Evolutionary conservation across 2,888 invertebrate genomes (phyloP), one percentile per base, ranked within the genome.

Genomic region (Sipha maydis): DNA sequence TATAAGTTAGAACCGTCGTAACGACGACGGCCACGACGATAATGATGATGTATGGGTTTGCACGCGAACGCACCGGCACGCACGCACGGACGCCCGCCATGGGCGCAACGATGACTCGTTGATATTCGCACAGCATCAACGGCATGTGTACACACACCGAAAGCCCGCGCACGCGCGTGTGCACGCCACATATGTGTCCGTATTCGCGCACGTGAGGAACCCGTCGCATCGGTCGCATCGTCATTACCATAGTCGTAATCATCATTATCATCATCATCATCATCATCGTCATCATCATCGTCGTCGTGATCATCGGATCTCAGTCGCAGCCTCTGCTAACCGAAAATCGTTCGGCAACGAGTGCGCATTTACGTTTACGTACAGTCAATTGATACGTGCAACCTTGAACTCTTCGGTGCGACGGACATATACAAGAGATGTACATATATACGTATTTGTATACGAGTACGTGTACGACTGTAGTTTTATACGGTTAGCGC

Each of bases 401-500:
- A 67, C 88, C 88, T 88, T 88, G 88, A 88, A 88, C 88, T 88
- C 88, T 82, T 5, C 61, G 61, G n/a, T 67, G 41, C 83, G 73
- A 71, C 83, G 71, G 54, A 54, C 71, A 82, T 25, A 61, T 25
- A 25, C 21, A 56, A 48, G 1, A 14, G 1, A 25, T 25, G 34
- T 82, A n/a, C 34, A 17, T 9, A 9, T 54, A 48, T 31, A 8
- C 21, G 77, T 31, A 34, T 4, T 3, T 34, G 34, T 34, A 34
- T 4, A 34, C 34, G 34, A 34, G 34, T 34, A 34, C 34, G 34
- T 34, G 34, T 34, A 3, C 34, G 34, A 34, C 34, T 34, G 34
- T 34, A 34, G 3, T 34, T 34, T 34, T 34, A 3, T 4, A n/a
- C 61, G 34, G 34, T 25, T 17, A 21, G 61, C n/a, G 34, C 56